Conservation (phyloP, 2,113 vertebrate species). For the Cyprinodon variegatus region DNA sequence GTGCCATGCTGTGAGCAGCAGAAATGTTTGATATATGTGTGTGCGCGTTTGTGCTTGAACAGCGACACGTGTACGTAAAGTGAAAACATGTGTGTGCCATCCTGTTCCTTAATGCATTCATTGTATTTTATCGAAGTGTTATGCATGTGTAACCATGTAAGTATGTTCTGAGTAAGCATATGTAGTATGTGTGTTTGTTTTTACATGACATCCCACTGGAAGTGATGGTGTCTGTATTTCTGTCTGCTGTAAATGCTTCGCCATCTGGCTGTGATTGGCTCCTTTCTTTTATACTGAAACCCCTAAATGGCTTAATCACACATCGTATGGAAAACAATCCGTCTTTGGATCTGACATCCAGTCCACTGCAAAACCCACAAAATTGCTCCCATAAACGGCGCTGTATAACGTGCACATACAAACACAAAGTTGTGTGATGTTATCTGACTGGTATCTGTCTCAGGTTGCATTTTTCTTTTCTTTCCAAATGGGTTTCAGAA, state of each 20-base stretch:
- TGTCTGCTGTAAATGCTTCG: conserved; percentile 56
- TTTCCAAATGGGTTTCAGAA: conserved; percentile 31
- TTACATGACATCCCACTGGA: conserved; percentile 30
- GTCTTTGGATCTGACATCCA: conserved; percentile 77
- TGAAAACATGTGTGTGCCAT: conserved; percentile 21
- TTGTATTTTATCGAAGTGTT: conserved; percentile 12
- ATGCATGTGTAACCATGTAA: conserved; percentile 32
- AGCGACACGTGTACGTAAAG: conserved; percentile 42
- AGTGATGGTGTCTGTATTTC: conserved; percentile 52
- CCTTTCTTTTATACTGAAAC: conserved; percentile 71
- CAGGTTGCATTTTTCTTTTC: conserved; percentile 2
- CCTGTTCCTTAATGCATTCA: conserved; percentile 15
- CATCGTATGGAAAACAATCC: conserved; percentile 77
- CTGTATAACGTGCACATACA: conserved; percentile 46
- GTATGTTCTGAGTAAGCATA: conserved; percentile 28
- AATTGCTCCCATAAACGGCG: conserved; percentile 79
- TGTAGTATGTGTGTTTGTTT: conserved; percentile 33
- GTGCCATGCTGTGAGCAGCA: conserved; percentile 20
- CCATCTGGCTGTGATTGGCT: conserved; percentile 77
- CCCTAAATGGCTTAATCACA: conserved; percentile 77
- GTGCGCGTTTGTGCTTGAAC: conserved; percentile 35
- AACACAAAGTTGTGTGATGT: conserved; percentile 56
- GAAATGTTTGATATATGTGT: conserved; percentile 32
- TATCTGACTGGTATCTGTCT: conserved; percentile 62
- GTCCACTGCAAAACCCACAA: conserved; percentile 74